Base-by-base conservation (phyloP, 1,140 invertebrate genomes). In the Meloidogyne hapla region DNA sequence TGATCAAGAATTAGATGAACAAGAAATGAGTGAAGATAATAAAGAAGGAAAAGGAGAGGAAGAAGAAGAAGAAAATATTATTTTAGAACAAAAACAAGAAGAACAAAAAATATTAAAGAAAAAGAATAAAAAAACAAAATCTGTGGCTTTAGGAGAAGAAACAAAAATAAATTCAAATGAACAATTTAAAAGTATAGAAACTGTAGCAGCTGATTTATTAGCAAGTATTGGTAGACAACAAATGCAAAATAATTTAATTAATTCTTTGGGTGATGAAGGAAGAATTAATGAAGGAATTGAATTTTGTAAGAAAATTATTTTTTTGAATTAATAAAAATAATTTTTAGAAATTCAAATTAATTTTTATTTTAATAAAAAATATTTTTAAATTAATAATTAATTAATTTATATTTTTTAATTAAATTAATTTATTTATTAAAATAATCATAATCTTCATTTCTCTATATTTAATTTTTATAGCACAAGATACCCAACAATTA, bases 141-240 rank as follows among this genome's bases (percentile, higher is more conserved):
- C 15, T 18, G 15, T 48, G 13, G 45, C 3, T 45, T 38, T 28
- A 70, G 69, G n/a, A 21, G 28, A 48, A 21, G 69, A 70, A 70
- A 15, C 18, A 70, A 61, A 5, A 70, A 45, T 18, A 21, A 28
- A 15, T 18, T 5, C 15, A 26, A 15, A 64, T 21, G 23, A 61
- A 42, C 21, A 68, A 18, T 56, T 28, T 13, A 42, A 77, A 33
- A 71, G 13, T 63, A 48, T 62, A 48, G 23, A 18, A 18, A 62
- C 18, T n/a, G 63, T 48, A 18, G 74, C 70, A 12, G 45, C 80
- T 28, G 71, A 72, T 69, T 68, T 81, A 23, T 62, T 81, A 63
- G 76, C 80, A 33, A 81, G 56, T 62, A 61, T 81, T 25, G 79
- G 76, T 28, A 77, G 82, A 62, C 64, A 66, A 66, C 33, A 68